Evolutionary conservation across 2,797 vertebrate species (phyloP).

Genomic region (Adelosebastes latens): DNA sequence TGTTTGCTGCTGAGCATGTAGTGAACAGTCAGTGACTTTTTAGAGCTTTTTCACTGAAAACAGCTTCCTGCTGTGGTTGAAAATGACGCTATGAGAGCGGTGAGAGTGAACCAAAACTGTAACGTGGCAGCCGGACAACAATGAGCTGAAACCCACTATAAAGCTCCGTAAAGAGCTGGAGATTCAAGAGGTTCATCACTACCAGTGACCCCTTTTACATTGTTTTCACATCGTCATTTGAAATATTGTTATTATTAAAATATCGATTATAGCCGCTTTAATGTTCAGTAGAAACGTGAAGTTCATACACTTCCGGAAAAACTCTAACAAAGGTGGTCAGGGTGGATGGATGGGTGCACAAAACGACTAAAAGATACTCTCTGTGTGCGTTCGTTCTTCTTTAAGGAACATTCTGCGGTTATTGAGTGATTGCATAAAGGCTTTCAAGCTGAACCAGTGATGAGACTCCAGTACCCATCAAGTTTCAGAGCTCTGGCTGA

Average conservation of each 20-base stretch:
- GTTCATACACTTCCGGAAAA: background rate
- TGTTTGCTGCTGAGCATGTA: background rate
- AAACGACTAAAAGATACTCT: background rate
- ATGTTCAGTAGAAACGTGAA: background rate
- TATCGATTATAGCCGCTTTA: background rate
- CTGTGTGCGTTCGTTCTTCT: background rate
- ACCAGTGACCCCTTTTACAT: too few relatives aligned
- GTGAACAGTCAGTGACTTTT: background rate
- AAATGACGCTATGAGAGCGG: too few relatives aligned
- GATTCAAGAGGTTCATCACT: too few relatives aligned
- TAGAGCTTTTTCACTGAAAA: background rate
- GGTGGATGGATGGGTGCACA: background rate
- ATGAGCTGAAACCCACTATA: too few relatives aligned
- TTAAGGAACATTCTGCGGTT: constrained; percentile 7
- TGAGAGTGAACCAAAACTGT: background rate
- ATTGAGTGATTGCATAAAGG: constrained; percentile 6
- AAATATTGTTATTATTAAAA: too few relatives aligned
- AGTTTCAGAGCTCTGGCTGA: constrained; percentile 38
- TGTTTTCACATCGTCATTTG: too few relatives aligned
- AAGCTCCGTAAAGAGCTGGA: too few relatives aligned
- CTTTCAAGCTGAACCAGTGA: constrained; percentile 7
- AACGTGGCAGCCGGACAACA: too few relatives aligned
- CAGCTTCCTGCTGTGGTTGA: background rate
- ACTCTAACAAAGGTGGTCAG: background rate
- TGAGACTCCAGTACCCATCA: constrained; percentile 15